A percentile compares a stretch with the other conserved stretches of the same genome.
Evolutionary conservation across 2,888 invertebrate species (phyloP).

Genomic region (Drosophila percnosoma): DNA sequence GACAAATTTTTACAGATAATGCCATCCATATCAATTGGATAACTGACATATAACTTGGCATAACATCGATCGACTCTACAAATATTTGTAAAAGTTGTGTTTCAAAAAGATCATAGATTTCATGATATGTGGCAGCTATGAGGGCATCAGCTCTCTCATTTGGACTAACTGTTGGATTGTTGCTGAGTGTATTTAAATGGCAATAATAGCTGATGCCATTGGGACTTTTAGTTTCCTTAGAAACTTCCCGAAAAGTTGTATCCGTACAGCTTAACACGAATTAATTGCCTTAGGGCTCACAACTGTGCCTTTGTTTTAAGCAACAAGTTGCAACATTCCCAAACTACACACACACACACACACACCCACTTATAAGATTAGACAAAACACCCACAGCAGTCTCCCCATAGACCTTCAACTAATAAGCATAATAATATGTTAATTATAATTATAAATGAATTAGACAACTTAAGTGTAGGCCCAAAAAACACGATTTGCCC

Average conservation of each 20-base stretch:
- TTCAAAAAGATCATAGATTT: neutral
- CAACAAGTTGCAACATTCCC: conserved; percentile 31
- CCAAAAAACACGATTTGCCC: conserved; percentile 53
- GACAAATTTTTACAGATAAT: neutral
- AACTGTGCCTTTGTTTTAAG: neutral
- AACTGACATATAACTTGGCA: neutral
- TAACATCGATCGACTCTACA: neutral
- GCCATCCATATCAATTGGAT: neutral
- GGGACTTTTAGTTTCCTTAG: neutral
- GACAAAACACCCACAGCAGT: neutral
- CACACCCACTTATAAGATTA: neutral
- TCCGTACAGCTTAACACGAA: conserved; percentile 11
- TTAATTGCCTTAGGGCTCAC: conserved; percentile 4
- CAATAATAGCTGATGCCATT: neutral
- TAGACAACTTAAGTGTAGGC: conserved; percentile 28
- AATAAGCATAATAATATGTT: conserved; percentile 56
- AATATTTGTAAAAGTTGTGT: neutral
- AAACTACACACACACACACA: conserved; percentile 9
- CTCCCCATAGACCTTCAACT: conserved; percentile 33
- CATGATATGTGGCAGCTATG: neutral
- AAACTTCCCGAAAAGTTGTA: conserved; percentile 10
- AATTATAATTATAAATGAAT: conserved; percentile 64
- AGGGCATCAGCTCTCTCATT: neutral
- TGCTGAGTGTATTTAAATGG: neutral
- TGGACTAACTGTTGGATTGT: neutral